Evolutionary conservation across 2,113 vertebrate genomes (phyloP), one percentile per base, ranked within the genome.

Genomic region (Microcebus tavaratra): DNA sequence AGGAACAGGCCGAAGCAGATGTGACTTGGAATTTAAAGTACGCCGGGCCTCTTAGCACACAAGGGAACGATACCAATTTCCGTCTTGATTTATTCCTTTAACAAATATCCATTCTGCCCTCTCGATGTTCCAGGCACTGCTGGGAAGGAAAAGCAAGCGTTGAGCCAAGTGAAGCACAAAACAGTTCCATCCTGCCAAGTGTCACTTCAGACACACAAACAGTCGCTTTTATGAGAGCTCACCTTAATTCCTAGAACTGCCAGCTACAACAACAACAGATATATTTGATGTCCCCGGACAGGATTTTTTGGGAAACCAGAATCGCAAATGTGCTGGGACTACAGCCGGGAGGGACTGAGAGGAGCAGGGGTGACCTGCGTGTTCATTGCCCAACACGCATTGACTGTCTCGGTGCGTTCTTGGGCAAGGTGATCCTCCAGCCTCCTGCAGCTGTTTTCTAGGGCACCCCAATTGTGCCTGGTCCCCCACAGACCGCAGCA

Each of bases 81-180:
- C 14, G 17, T 90, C 45, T 92, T 92, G 65, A 91, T 94, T 88
- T 97, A 92, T 70, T 96, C 79, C 34, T 70, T 88, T 82, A 92
- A 63, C 86, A 95, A 36, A 85, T 63, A 94, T 36, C 57, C 53
- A 42, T n/a, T 21, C 11, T 39, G 48, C 42, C 21, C 72, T 81
- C 68, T 93, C 50, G 50, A 3, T 14, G 1, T 70, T 87, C 59
- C 13, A 76, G 31, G 70, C 34, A 39, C 27, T 80, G 42, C 55
- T 65, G 89, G 73, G 70, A 95, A 92, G 75, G 79, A 79, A 80
- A 81, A 67, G 59, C 80, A 55, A 89, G 87, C 0, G 2, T 23
- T 39, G 91, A 94, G 79, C 75, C 88, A 85, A 92, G 67, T 15
- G 25, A 75, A 76, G 85, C 87, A 94, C 57, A 67, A 23, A 86